These are phyloP conservation scores for Drosophila koepferae DNA, from an alignment of 2,888 invertebrate genomes.

Conservation along the genomic window DNA sequence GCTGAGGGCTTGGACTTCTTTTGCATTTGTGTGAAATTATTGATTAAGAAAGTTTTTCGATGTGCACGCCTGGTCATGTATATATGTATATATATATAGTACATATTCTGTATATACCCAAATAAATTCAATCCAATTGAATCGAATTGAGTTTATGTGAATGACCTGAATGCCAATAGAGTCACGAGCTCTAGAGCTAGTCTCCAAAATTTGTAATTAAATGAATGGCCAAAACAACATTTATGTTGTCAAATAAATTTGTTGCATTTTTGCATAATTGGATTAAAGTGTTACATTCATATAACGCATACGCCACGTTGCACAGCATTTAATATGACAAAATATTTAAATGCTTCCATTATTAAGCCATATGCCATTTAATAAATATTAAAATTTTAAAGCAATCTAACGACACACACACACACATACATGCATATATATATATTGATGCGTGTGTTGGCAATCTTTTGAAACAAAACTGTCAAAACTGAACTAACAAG, in stretches of 20 bases:
- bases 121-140: constrained; percentile 34
- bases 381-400: constrained; percentile 6
- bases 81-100: neutral
- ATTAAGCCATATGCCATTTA: neutral
- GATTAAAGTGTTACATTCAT: constrained; percentile 5
- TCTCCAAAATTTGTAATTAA: constrained; percentile 31
- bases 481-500: constrained; percentile 42
- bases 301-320: constrained; percentile 11
- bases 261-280: neutral
- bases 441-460: neutral
- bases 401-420: neutral
- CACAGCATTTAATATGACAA: constrained; percentile 9
- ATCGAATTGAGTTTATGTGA: constrained; percentile 41
- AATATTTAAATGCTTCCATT: constrained; percentile 19
- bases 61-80: constrained; percentile 50
- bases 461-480: constrained; percentile 45
- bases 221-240: constrained; percentile 17
- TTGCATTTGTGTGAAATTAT: constrained; percentile 63
- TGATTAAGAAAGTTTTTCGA: constrained; percentile 69
- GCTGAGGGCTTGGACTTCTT: constrained; percentile 6
- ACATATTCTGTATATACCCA: constrained; percentile 19
- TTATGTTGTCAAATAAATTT: constrained; percentile 4
- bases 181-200: constrained; percentile 15
- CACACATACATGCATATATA: neutral
- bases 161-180: constrained; percentile 48